phyloP scores from a whole-genome alignment of 2,797 vertebrate genomes.

The Discoglossus pictus region DNA sequence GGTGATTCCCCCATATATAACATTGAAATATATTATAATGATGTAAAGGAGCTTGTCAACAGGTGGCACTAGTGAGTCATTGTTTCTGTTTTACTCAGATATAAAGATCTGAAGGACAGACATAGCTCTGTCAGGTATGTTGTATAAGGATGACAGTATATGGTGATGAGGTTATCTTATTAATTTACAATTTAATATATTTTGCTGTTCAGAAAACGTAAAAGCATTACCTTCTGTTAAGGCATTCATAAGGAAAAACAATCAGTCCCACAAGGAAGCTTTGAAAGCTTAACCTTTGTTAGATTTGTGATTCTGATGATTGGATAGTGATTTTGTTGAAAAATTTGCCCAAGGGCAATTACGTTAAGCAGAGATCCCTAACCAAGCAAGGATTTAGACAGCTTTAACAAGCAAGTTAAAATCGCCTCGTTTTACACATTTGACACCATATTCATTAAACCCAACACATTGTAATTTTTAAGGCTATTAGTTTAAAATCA shows the following conservation, averaged over 20 bases:
- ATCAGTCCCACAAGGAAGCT: not conserved
- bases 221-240: too few species aligned
- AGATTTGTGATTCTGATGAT: slow-evolving; percentile 2
- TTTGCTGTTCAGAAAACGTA: too few species aligned
- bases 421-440: not conserved
- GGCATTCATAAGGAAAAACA: slow-evolving; percentile 1
- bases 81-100: too few species aligned
- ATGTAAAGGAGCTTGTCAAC: too few species aligned
- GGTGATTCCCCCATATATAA: too few species aligned
- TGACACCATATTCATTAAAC: not conserved
- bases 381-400: not conserved
- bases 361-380: not conserved
- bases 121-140: too few species aligned
- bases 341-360: not conserved
- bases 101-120: too few species aligned
- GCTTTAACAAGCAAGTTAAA: not conserved
- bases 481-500: slow-evolving; percentile 3
- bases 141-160: too few species aligned
- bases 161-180: too few species aligned
- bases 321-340: not conserved
- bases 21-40: too few species aligned
- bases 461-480: slow-evolving; percentile 19
- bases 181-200: too few species aligned
- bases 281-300: not conserved
- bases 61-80: too few species aligned